Conservation (phyloP, 2,797 vertebrate genomes). For the Megalops cyprinoides region DNA sequence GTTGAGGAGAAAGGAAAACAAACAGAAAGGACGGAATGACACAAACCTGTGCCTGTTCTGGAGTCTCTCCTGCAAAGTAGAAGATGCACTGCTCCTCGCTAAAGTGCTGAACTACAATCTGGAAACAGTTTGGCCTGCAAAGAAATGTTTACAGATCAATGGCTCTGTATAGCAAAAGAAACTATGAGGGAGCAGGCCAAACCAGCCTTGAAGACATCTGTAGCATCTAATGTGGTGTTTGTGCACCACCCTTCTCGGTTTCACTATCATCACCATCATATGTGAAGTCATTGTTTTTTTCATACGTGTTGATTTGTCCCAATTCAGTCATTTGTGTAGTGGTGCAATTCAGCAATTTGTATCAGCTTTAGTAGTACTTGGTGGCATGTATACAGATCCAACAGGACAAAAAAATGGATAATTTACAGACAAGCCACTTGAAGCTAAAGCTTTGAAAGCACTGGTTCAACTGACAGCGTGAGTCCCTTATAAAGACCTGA, state of each 20-base stretch:
- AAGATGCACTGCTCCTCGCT: slow-evolving; percentile 99
- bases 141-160: not conserved
- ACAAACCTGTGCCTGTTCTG: slow-evolving; percentile 93
- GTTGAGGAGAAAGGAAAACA: not conserved
- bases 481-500: too few relatives aligned
- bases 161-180: not conserved
- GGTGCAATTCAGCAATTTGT: too few relatives aligned
- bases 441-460: too few relatives aligned
- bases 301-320: too few relatives aligned
- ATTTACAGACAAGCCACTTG: too few relatives aligned
- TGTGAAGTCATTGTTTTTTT: too few relatives aligned
- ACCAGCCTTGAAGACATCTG: not conserved
- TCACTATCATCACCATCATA: too few relatives aligned
- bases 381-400: too few relatives aligned
- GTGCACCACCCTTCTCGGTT: not conserved
- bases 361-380: too few relatives aligned
- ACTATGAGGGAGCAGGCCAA: not conserved
- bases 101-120: slow-evolving; percentile 99
- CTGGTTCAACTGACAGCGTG: not conserved
- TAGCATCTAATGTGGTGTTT: not conserved
- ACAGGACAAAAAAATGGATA: too few relatives aligned
- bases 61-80: slow-evolving; percentile 94
- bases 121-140: slow-evolving; percentile 94
- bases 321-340: too few relatives aligned
- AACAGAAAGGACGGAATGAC: not conserved